A percentile compares a stretch with the other conserved stretches of the same genome.
Conservation (phyloP, 2,113 vertebrate genomes). For the Megaleporinus macrocephalus region DNA sequence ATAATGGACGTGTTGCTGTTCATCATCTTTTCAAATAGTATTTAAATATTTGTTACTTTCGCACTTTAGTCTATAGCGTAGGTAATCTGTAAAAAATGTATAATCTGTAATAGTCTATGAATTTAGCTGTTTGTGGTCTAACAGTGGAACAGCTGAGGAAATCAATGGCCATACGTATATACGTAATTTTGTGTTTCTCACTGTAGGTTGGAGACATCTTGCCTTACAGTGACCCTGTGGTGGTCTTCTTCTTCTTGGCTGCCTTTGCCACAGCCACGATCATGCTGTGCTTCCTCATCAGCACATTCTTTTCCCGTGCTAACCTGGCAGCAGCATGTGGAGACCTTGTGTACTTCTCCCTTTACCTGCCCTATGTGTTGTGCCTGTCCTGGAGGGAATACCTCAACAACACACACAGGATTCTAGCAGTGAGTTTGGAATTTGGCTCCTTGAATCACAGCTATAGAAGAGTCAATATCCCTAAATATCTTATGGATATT, state of each 20-base stretch:
- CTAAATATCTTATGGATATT: too few species aligned
- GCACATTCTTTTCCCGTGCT: slow-evolving; percentile 86
- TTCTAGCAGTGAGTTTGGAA: slow-evolving; percentile 78
- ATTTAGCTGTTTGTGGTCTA: too few species aligned
- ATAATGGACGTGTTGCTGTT: too few species aligned
- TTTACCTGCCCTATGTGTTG: slow-evolving; percentile 89
- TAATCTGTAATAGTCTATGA: too few species aligned
- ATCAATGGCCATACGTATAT: too few species aligned
- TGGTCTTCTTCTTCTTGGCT: slow-evolving; percentile 86
- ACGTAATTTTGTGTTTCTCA: too few species aligned
- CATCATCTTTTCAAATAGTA: too few species aligned
- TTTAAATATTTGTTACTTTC: too few species aligned
- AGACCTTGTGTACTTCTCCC: slow-evolving; percentile 86
- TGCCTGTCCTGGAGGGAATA: slow-evolving; percentile 88
- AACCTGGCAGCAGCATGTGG: slow-evolving; percentile 90
- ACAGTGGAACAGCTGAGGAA: too few species aligned
- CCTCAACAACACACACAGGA: slow-evolving; percentile 72
- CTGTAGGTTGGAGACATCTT: slow-evolving; percentile 89
- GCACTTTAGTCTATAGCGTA: too few species aligned
- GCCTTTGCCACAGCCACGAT: slow-evolving; percentile 90
- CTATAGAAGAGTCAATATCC: too few species aligned
- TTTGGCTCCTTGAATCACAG: rapidly evolving
- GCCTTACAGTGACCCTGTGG: slow-evolving; percentile 83
- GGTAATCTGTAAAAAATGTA: too few species aligned
- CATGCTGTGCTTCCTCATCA: slow-evolving; percentile 91